These are phyloP conservation scores for Apotomis betuletana DNA, from an alignment of 2,888 invertebrate genomes.

Conservation along the genomic window DNA sequence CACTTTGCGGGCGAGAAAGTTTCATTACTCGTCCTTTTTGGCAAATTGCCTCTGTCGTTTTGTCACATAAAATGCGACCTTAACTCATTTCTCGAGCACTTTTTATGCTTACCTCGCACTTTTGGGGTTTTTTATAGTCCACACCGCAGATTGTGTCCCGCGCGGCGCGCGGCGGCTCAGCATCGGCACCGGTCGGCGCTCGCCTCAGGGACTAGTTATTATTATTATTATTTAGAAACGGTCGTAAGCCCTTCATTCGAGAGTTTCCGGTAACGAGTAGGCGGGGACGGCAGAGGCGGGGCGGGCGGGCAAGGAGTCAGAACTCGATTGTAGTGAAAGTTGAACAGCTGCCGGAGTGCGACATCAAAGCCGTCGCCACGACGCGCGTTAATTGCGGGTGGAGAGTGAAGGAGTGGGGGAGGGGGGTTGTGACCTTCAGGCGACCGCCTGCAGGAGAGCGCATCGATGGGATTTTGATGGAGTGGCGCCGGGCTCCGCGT, in stretches of 20 bases:
- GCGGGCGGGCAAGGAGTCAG: neutral
- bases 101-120: conserved; percentile 4
- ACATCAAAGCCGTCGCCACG: conserved; percentile 24
- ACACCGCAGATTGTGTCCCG: neutral
- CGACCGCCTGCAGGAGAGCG: conserved; percentile 12
- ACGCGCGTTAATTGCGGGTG: conserved; percentile 21
- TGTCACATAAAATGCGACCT: too few species aligned
- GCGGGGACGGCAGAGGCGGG: neutral
- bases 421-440: conserved; percentile 18
- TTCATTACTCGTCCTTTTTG: neutral
- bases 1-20: neutral
- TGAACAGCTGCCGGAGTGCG: conserved; percentile 31
- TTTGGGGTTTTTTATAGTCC: conserved; percentile 4
- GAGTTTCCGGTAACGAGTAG: conserved; percentile 21
- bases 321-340: conserved; percentile 32
- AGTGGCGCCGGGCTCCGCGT: conserved; percentile 1
- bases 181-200: neutral
- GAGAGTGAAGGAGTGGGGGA: conserved; percentile 2
- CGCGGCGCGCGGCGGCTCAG: neutral
- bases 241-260: conserved; percentile 23
- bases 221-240: neutral
- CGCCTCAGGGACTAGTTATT: neutral
- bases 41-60: neutral
- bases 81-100: too few species aligned
- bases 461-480: neutral